Base-by-base conservation (phyloP, 2,113 vertebrate species). In the Silurus glanis region DNA sequence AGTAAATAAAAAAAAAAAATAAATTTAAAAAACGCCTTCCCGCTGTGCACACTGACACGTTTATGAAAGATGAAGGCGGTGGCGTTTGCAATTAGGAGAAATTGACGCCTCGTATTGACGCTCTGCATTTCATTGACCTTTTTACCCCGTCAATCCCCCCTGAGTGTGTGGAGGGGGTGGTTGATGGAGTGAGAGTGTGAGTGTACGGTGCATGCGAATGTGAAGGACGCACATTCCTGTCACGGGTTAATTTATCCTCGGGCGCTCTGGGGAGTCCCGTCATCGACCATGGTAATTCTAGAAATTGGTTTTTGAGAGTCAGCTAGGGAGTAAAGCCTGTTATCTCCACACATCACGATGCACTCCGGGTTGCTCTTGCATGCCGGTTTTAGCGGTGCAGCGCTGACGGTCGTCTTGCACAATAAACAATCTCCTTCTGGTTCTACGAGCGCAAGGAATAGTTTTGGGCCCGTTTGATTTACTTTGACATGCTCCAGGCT, bases 221-320 rank as follows among this genome's bases (percentile, higher is more conserved):
- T 56, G 61, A 64, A 62, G 5, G 58, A 53, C 80, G 62, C 28
- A 75, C 80, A 80, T 89, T 89, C 86, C 83, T 74, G 55, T 71
- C 67, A 21, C 13, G 17, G 84, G 71, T 85, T 87, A 67, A 87
- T 88, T 86, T 80, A 83, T 82, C 85, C 62, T 23, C 28, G 1
- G 23, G 12, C 49, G 74, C 66, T 58, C 61, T 55, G 13, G 47
- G 85, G 89, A 88, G 47, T 85, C 80, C 83, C 49, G 85, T 21
- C 85, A 80, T 88, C 67, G 23, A 37, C 66, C 75, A 84, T 87
- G 85, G 85, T 87, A 87, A 87, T 90, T 82, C 76, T 19, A 76
- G 85, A 83, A 87, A 90, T 88, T 88, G 85, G 87, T 90, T 88
- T 61, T 83, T 85, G 76, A 80, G 75, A 81, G 83, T 49, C 79